A percentile compares a stretch with the other conserved stretches of the same genome.
Conservation (phyloP, 2,888 invertebrate genomes). For the Brachynemurus nebulosus region DNA sequence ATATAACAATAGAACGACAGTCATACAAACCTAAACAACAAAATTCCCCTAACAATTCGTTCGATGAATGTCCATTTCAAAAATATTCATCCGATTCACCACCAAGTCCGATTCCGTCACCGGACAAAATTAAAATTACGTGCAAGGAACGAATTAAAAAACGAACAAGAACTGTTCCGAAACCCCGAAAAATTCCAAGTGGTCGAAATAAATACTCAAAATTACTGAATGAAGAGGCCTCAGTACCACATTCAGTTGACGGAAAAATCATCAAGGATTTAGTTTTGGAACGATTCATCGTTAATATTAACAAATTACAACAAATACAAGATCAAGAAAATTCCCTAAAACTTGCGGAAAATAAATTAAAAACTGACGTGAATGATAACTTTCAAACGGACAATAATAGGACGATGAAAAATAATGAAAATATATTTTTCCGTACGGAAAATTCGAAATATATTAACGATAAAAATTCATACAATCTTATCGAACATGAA, state of each 20-base stretch:
- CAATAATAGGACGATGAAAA: background rate
- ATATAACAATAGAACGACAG: background rate
- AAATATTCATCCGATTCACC: background rate
- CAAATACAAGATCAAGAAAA: background rate
- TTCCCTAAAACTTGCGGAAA: background rate
- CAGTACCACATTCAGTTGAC: background rate
- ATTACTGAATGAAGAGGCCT: background rate
- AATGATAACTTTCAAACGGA: background rate
- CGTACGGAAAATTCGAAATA: background rate
- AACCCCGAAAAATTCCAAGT: background rate
- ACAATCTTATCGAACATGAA: background rate
- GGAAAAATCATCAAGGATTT: conserved; percentile 2
- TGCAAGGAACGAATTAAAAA: too few relatives aligned
- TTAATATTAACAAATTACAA: background rate
- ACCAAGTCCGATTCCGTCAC: background rate
- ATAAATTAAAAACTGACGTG: background rate
- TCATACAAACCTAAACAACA: background rate
- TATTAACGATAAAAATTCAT: background rate
- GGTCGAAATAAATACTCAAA: background rate
- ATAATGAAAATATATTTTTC: background rate
- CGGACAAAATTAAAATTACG: too few relatives aligned
- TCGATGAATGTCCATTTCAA: conserved; percentile 3
- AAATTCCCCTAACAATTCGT: background rate
- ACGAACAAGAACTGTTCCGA: background rate
- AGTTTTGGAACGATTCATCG: conserved; percentile 1